Conservation (phyloP, 2,888 invertebrate genomes). For the Conomelus anceps region DNA sequence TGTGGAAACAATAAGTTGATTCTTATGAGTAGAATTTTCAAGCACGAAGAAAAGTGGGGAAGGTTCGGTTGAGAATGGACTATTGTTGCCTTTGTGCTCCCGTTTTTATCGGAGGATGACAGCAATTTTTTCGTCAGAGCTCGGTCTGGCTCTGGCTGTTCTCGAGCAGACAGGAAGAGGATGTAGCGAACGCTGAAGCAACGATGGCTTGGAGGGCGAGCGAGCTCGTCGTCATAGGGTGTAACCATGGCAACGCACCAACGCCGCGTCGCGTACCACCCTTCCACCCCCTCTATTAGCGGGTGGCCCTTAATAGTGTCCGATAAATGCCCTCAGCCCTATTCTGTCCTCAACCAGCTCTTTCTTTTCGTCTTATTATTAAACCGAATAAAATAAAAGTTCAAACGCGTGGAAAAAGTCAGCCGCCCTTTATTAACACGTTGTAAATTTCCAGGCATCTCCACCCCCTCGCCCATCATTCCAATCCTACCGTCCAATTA, state of each 20-base stretch:
- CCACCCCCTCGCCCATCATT: background rate
- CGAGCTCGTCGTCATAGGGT: background rate
- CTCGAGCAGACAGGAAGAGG: background rate
- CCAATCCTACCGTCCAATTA: background rate
- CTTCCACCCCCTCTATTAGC: background rate
- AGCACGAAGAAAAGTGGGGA: background rate
- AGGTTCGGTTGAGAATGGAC: background rate
- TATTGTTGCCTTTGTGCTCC: background rate
- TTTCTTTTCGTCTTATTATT: background rate
- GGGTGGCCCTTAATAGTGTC: background rate
- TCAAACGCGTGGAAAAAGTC: background rate
- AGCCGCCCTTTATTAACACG: background rate
- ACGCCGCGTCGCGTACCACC: background rate
- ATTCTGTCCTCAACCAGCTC: background rate
- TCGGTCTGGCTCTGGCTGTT: background rate
- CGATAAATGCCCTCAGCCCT: background rate
- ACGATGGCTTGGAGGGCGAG: background rate
- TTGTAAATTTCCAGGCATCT: background rate
- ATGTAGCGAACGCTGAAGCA: background rate
- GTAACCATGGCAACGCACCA: background rate
- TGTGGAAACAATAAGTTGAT: background rate
- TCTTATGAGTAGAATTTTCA: background rate
- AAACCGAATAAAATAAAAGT: background rate
- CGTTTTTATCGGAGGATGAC: background rate
- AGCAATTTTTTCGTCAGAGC: background rate